Conservation (phyloP, 2,888 invertebrate species). For the Leptopilina syphax region DNA sequence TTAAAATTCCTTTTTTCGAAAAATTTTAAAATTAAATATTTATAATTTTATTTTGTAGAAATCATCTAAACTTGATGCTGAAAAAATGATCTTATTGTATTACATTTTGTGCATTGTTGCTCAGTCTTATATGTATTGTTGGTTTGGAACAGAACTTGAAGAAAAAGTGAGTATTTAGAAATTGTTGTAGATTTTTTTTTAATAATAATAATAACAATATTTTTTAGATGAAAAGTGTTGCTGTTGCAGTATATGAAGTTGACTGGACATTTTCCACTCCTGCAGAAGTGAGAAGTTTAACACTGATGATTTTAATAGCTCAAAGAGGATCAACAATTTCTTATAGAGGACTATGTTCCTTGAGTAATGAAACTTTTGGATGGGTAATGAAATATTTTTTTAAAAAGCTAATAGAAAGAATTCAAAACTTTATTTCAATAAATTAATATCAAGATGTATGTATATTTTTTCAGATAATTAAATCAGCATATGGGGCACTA, state of each 20-base stretch:
- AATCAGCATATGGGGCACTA: too few relatives aligned
- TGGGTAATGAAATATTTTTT: background rate
- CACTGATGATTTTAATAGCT: background rate
- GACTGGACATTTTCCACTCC: background rate
- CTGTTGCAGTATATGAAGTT: background rate
- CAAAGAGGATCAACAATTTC: background rate
- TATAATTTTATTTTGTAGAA: background rate
- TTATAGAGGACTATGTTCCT: background rate
- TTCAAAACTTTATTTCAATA: too few relatives aligned
- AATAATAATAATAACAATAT: background rate
- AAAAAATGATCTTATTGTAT: background rate
- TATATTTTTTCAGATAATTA: too few relatives aligned
- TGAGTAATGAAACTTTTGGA: background rate
- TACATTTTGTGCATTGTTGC: background rate
- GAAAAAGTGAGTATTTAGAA: background rate
- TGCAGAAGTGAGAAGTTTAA: background rate
- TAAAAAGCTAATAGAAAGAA: too few relatives aligned
- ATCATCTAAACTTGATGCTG: background rate
- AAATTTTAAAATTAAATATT: too few relatives aligned
- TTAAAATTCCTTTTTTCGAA: too few relatives aligned
- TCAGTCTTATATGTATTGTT: background rate
- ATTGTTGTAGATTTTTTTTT: background rate
- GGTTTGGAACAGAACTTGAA: background rate
- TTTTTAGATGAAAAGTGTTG: background rate
- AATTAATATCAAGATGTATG: too few relatives aligned